Base-by-base conservation (phyloP, 2,113 vertebrate genomes). In the Zootoca vivipara region DNA sequence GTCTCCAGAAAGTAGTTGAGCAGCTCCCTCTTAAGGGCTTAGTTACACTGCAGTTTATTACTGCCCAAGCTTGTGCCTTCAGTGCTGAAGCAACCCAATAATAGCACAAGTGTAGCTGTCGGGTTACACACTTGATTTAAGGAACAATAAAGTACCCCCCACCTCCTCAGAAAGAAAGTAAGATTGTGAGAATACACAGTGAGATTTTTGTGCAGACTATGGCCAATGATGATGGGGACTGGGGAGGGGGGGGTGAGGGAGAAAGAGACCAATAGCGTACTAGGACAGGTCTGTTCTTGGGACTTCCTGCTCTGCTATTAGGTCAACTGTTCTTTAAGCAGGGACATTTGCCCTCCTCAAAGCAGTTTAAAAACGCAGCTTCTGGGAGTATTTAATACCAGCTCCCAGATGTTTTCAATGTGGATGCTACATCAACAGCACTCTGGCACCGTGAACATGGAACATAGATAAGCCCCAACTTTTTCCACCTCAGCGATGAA, bases 11-110 rank as follows among this genome's bases (percentile, higher is more conserved):
- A 82, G 28, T 42, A 82, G 70, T 42, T 82, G 16, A 87, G 58
- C 56, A 82, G 70, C 62, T 83, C 58, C 80, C 87, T 77, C 70
- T 82, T 83, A 88, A 82, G 70, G 79, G 18, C 70, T 46, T 52
- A 65, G 65, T 65, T 75, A 65, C 40, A 42, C 30, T 83, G 80
- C 80, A 83, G 72, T 38, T 52, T 62, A 78, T 64, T 74, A 42
- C 22, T 33, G 4, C 67, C n/a, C 28, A 65, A 28, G 9, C 40
- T 86, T 77, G 35, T 42, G 73, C 35, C 33, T 85, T 62, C 56
- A 9, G 46, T 64, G 56, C n/a, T 52, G 22, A 83, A 83, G 72
- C 24, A 65, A 2, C 20, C 38, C 18, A 46, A 52, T 46, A 46
- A 52, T 46, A 40, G 30, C 12, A 82, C 9, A 62, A 75, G 33